Conservation (phyloP, 2,113 vertebrate genomes). For the Paedocypris sp. region DNA sequence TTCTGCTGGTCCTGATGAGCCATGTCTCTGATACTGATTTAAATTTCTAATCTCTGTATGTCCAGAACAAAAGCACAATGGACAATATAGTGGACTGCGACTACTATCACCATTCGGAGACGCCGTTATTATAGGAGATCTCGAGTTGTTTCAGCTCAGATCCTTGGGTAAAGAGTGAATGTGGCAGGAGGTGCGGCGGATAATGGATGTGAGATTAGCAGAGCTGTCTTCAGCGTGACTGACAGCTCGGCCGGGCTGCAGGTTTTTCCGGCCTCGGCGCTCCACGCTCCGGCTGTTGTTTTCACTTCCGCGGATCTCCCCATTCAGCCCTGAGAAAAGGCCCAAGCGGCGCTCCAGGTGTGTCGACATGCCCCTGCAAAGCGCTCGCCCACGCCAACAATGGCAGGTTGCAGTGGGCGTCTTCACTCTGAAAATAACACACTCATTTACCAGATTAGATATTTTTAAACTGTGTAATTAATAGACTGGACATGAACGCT, state of each 20-base stretch:
- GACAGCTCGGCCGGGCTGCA: conserved; percentile 8
- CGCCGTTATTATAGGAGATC: no score
- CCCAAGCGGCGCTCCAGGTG: conserved; percentile 21
- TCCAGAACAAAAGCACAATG: no score
- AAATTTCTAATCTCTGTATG: no score
- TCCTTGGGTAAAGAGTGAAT: neutral
- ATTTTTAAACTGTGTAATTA: no score
- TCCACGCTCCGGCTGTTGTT: neutral
- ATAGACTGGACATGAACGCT: no score
- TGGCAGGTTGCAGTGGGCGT: conserved; percentile 6
- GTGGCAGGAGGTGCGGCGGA: neutral
- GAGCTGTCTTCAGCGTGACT: neutral
- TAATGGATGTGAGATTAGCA: conserved; percentile 5
- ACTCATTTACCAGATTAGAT: no score
- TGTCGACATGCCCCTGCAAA: conserved; percentile 12
- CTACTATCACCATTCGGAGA: no score
- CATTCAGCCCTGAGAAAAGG: no score
- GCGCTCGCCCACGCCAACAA: neutral
- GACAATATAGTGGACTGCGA: no score
- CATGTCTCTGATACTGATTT: no score
- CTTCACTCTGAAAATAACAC: neutral
- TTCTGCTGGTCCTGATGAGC: no score
- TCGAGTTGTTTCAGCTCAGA: no score
- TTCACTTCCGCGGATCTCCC: conserved; percentile 8
- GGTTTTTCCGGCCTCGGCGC: conserved; percentile 15